Percentiles rank a stretch among this genome's conserved stretches.
phyloP scores from a whole-genome alignment of 2,888 invertebrate species.

The Chironomus riparius region DNA sequence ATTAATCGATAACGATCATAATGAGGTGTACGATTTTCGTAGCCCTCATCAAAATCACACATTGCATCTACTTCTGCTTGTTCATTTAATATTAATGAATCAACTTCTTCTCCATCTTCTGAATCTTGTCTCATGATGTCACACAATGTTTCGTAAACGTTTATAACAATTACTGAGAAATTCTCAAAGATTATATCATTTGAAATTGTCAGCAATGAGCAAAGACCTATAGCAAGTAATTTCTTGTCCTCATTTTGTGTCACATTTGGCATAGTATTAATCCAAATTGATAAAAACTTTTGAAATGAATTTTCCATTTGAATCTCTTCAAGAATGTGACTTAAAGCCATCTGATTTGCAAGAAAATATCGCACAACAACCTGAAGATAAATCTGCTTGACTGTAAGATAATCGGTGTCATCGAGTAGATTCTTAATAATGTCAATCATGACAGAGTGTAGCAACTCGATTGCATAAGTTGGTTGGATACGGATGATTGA shows the following conservation, averaged over 20 bases:
- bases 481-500: conserved; percentile 66
- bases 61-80: conserved; percentile 38
- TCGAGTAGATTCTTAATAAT: conserved; percentile 57
- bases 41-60: conserved; percentile 44
- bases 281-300: conserved; percentile 67
- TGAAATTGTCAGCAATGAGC: conserved; percentile 58
- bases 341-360: conserved; percentile 57
- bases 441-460: conserved; percentile 53
- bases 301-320: conserved; percentile 59
- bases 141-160: conserved; percentile 66
- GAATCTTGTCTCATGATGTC: conserved; percentile 69
- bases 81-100: conserved; percentile 43
- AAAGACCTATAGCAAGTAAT: conserved; percentile 60
- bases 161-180: conserved; percentile 62
- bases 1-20: conserved; percentile 58
- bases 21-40: conserved; percentile 57
- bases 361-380: conserved; percentile 70
- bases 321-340: conserved; percentile 41
- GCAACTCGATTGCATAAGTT: conserved; percentile 60
- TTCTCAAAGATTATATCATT: conserved; percentile 60
- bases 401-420: conserved; percentile 60
- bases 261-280: conserved; percentile 67
- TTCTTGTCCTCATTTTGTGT: conserved; percentile 75
- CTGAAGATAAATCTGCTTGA: conserved; percentile 68
- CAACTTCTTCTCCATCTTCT: conserved; percentile 52